Conservation (phyloP, 1,140 invertebrate species). For the Zaprionus gabonicus region DNA sequence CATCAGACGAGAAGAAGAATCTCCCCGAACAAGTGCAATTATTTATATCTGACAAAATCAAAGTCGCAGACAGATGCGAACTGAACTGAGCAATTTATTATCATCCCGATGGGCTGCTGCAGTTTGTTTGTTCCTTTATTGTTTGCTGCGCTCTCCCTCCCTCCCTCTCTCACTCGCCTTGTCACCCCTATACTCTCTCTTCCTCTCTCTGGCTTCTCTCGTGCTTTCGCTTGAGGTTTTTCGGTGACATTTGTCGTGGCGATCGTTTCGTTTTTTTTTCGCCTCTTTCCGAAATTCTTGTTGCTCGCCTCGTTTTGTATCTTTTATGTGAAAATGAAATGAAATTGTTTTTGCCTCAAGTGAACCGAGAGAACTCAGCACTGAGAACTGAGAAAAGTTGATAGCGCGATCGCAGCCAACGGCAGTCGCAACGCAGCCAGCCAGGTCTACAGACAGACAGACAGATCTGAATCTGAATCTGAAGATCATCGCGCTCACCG, state of each 20-base stretch:
- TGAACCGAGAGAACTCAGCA: background rate
- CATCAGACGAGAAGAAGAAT: background rate
- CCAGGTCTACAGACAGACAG: constrained; percentile 26
- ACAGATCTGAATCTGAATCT: constrained; percentile 37
- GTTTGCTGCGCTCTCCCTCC: background rate
- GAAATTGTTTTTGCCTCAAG: constrained; percentile 24
- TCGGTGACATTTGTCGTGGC: constrained; percentile 49
- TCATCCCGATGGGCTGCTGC: constrained; percentile 14
- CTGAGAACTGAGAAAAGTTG: constrained; percentile 20
- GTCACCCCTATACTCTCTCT: background rate
- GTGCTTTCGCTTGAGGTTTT: constrained; percentile 34
- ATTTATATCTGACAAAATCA: constrained; percentile 30
- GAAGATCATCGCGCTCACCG: constrained; percentile 41
- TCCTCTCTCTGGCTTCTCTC: background rate
- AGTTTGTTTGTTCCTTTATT: constrained; percentile 44
- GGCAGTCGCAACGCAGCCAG: constrained; percentile 42
- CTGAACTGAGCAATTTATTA: constrained; percentile 38
- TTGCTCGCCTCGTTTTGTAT: constrained; percentile 31
- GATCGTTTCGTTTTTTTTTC: constrained; percentile 19
- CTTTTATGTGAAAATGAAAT: constrained; percentile 32
- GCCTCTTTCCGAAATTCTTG: constrained; percentile 43
- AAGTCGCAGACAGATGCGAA: constrained; percentile 25
- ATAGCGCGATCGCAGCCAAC: constrained; percentile 33
- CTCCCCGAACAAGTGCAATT: background rate
- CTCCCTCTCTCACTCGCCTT: background rate